Evolutionary conservation across 2,113 vertebrate species (phyloP), one percentile per base, ranked within the genome.

Genomic region (Paracanthobrama guichenoti): DNA sequence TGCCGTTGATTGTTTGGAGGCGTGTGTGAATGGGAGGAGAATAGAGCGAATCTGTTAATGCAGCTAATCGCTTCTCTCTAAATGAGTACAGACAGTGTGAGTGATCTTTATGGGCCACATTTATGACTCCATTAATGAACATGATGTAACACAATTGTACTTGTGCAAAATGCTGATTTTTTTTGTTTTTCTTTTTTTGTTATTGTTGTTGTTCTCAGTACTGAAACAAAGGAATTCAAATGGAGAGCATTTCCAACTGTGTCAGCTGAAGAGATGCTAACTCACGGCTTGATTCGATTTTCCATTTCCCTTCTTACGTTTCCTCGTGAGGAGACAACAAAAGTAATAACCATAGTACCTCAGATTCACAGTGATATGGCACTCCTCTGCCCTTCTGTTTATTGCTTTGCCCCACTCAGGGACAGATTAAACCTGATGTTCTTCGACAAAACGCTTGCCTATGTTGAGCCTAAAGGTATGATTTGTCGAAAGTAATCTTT

Each of bases 61-160:
- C 16, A 42, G 11, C 59, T 77, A 28, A 71, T 71, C 46, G 28
- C 55, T 81, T 55, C 20, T 50, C n/a, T 67, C 60, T 46, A 57
- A 60, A 42, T 22, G n/a, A 42, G 7, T 1, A 16, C 26, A 81
- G 57, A 18, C 60, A 39, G 62, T 28, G 24, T 14, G 26, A 39
- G 24, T 71, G 79, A 81, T 81, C 46, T 67, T 69, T 46, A 81
- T 55, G 31, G 50, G 42, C 35, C 22, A n/a, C 31, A 55, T 71
- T 50, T 81, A 67, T 50, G 48, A 24, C 22, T 81, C 46, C 28
- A 28, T 67, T 81, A 50, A 81, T 71, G 44, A 81, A 67, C 46
- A 64, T 31, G 26, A 81, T 42, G 26, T 31, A 20, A 69, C 44
- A 28, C 59, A 24, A 2, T 60, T 24, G 59, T 60, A 60, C 1